Percentiles rank a stretch among this genome's conserved stretches.
These are phyloP conservation scores for Campaea margaritaria DNA, from an alignment of 2,888 invertebrate genomes.

Conservation along the genomic window DNA sequence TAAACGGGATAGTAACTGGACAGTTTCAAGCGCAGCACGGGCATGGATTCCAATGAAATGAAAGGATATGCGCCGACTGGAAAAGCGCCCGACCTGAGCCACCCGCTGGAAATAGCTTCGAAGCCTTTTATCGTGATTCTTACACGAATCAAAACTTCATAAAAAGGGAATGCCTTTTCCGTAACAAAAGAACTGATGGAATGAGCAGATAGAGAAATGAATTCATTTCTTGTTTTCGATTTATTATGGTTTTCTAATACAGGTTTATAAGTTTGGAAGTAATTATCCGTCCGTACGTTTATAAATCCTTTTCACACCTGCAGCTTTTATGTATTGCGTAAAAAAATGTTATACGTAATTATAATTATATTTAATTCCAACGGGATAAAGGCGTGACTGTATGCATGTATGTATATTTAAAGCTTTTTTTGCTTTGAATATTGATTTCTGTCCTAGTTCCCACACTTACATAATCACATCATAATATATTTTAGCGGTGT, in stretches of 20 bases:
- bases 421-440: no score
- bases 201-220: slow-evolving; percentile 11
- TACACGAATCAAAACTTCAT: slow-evolving; percentile 33
- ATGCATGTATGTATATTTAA: no score
- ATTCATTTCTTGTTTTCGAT: background rate
- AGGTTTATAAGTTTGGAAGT: background rate
- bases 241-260: background rate
- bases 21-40: slow-evolving; percentile 54
- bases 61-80: slow-evolving; percentile 72
- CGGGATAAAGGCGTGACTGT: no score
- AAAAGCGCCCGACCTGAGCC: slow-evolving; percentile 65
- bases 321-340: no score
- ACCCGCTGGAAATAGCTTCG: slow-evolving; percentile 61
- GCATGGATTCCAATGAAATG: slow-evolving; percentile 78
- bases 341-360: no score
- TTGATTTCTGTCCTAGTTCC: no score
- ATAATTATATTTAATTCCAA: no score
- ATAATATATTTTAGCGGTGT: no score
- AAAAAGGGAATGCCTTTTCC: slow-evolving; percentile 22
- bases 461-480: no score
- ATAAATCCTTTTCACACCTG: no score
- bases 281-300: no score
- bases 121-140: slow-evolving; percentile 53
- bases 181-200: slow-evolving; percentile 19
- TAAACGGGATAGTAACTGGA: slow-evolving; percentile 44